A percentile compares a stretch with the other conserved stretches of the same genome.
These are phyloP conservation scores for Cabera pusaria DNA, from an alignment of 2,888 invertebrate species.

Conservation along the genomic window DNA sequence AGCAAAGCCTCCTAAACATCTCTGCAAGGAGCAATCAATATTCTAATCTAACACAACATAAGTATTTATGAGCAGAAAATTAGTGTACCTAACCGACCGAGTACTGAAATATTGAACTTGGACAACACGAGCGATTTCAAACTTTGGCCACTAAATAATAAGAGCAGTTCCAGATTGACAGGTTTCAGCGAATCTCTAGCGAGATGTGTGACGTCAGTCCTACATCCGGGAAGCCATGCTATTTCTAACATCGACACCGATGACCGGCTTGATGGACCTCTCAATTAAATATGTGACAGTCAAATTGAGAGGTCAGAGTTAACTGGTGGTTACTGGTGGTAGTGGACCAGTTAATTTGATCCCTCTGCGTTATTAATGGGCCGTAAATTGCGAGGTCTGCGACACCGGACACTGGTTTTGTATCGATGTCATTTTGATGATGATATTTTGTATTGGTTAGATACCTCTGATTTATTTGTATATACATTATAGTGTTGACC, in stretches of 20 bases:
- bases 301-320: conserved; percentile 26
- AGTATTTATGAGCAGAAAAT: conserved; percentile 18
- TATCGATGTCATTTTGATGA: background rate
- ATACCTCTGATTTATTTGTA: no score
- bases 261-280: conserved; percentile 36
- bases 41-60: conserved; percentile 1
- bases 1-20: no score
- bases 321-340: conserved; percentile 34
- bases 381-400: conserved; percentile 10
- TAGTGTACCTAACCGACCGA: conserved; percentile 16
- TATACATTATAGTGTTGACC: no score
- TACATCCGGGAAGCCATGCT: conserved; percentile 78
- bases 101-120: conserved; percentile 18
- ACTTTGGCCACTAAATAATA: conserved; percentile 42
- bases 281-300: conserved; percentile 16
- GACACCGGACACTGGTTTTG: conserved; percentile 21
- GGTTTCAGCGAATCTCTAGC: conserved; percentile 58
- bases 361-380: conserved; percentile 14
- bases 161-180: conserved; percentile 50
- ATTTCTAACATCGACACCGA: conserved; percentile 53
- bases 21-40: conserved; percentile 17
- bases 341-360: conserved; percentile 4
- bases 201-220: conserved; percentile 71
- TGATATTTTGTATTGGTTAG: no score
- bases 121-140: conserved; percentile 33